Evolutionary conservation across 2,797 vertebrate genomes (phyloP), one percentile per base, ranked within the genome.

Genomic region (Myotis planiceps): DNA sequence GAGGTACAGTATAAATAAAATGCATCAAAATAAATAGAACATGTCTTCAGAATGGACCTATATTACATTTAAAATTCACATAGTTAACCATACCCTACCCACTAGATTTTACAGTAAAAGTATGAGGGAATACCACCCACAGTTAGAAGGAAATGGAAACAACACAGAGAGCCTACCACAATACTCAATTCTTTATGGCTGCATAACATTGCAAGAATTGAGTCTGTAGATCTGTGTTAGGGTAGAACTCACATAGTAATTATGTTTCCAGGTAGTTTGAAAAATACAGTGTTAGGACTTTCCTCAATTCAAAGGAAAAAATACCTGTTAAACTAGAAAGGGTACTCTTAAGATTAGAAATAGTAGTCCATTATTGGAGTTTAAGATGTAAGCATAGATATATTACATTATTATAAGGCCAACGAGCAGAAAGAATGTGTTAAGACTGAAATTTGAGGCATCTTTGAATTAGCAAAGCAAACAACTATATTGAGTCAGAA

Each of bases 401-500:
- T 71, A 82, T 90, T 81, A 71, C 82, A 75, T 58, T 75, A 85
- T 29, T 65, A 1, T 74, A 71, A 25, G 34, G 63, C n/a, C 9
- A 72, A 27, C 51, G 58, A 66, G 82, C 9, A 66, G 25, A 83
- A 93, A 63, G 74, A 45, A 65, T 69, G 58, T 66, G 0, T 91
- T 91, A 21, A 82, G 53, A 60, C 39, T 74, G 14, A 51, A 92
- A 84, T 74, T 84, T 60, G 39, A 82, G 19, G 25, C 16, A 82
- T 83, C 29, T 95, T 83, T 82, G 65, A 81, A 81, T 85, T 94
- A 49, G 32, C 89, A 92, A 85, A 81, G 29, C 83, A 91, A 91
- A 75, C 34, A 86, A 80, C 9, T 53, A 76, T 80, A 42, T 29
- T 84, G 60, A 88, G 42, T 53, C 58, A 92, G 81, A 75, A 96